Percentiles rank a stretch among this genome's conserved stretches.
These are phyloP conservation scores for Zosterops pallidus DNA, from an alignment of 2,113 vertebrate species.

Conservation along the genomic window DNA sequence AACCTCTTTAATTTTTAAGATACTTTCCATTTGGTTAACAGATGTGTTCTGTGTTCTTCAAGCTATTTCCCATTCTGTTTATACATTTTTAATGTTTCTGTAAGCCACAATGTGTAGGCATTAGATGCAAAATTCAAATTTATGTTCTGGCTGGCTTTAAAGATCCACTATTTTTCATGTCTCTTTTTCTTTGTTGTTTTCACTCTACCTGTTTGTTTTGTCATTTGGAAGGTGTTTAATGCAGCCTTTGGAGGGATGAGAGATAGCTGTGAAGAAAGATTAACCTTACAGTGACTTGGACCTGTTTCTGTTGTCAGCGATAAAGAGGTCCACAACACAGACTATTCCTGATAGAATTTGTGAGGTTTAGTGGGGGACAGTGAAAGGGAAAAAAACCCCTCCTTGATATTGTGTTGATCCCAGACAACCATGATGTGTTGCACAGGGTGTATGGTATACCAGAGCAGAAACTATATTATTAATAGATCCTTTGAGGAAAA, in stretches of 20 bases:
- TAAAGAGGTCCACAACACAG: background rate
- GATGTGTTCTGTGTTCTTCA: slow-evolving; percentile 33
- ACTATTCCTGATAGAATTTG: background rate
- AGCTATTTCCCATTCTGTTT: slow-evolving; percentile 27
- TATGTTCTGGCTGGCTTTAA: background rate
- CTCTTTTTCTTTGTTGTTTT: background rate
- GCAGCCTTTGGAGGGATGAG: background rate
- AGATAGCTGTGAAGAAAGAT: background rate
- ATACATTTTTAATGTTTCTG: slow-evolving; percentile 56
- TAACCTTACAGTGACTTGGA: background rate
- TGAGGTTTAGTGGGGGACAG: background rate
- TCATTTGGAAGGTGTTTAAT: background rate
- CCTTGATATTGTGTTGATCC: background rate
- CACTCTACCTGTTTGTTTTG: background rate
- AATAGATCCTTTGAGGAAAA: background rate
- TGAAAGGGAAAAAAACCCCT: background rate
- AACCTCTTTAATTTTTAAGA: slow-evolving; percentile 58
- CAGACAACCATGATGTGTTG: background rate
- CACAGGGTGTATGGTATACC: background rate
- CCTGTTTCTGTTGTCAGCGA: background rate
- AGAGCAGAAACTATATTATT: background rate
- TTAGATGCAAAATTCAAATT: background rate
- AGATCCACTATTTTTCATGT: background rate
- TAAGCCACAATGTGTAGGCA: background rate
- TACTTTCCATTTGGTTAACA: slow-evolving; percentile 49